Conservation (phyloP, 35 echinoderm and acorn worm genomes). For the Ptychodera flava region DNA sequence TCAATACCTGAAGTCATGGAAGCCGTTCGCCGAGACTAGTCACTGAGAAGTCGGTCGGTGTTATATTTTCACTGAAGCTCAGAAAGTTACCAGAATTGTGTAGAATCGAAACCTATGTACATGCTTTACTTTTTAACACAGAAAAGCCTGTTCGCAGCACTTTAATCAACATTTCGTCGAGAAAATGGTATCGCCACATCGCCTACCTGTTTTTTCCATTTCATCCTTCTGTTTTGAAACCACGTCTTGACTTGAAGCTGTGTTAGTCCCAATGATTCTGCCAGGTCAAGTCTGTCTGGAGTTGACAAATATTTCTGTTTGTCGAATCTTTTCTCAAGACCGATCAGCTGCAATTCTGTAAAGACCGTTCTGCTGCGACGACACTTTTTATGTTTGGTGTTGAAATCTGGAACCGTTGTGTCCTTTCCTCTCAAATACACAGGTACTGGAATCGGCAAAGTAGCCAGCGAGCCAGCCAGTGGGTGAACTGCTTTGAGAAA, state of each 20-base stretch:
- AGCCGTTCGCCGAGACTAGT: neutral
- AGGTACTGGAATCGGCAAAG: conserved; percentile 86
- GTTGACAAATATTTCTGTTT: conserved; percentile 97
- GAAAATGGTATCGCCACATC: neutral
- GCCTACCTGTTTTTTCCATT: conserved; percentile 98
- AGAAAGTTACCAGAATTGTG: too few species aligned
- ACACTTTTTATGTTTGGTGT: conserved; percentile 80
- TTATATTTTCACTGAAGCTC: neutral
- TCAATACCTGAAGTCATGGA: too few species aligned
- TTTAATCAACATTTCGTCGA: neutral
- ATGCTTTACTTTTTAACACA: neutral
- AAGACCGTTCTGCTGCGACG: conserved; percentile 87
- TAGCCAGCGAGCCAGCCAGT: neutral
- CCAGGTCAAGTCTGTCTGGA: conserved; percentile 68
- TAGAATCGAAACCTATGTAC: neutral
- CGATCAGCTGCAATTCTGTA: conserved; percentile 90
- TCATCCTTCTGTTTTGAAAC: conserved; percentile 99
- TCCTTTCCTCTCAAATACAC: conserved; percentile 81
- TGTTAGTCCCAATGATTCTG: conserved; percentile 76
- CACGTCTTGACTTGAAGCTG: conserved; percentile 96
- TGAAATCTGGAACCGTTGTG: conserved; percentile 45
- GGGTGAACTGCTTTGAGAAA: neutral
- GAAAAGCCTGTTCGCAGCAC: neutral
- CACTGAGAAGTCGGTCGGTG: neutral
- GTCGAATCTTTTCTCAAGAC: conserved; percentile 92